These are phyloP conservation scores for Gopherus evgoodei DNA, from an alignment of 2,113 vertebrate species.

Conservation along the genomic window DNA sequence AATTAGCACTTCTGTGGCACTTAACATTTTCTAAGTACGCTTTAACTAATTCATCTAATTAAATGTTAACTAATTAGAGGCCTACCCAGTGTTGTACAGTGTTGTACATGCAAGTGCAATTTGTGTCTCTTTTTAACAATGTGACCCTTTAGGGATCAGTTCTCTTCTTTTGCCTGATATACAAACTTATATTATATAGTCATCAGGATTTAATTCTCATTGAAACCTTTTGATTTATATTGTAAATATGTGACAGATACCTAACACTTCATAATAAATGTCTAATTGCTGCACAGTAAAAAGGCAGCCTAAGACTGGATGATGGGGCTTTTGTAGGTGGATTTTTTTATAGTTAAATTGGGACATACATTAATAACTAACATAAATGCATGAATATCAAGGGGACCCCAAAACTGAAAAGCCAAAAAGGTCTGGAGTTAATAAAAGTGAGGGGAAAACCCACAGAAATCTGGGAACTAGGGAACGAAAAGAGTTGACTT, in stretches of 20 bases:
- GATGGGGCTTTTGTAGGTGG: background rate
- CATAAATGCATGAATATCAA: background rate
- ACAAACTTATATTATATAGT: background rate
- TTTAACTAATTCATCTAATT: background rate
- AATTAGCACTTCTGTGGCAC: background rate
- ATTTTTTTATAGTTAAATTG: conserved; percentile 1
- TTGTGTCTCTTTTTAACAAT: background rate
- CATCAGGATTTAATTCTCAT: background rate
- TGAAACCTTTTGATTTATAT: background rate
- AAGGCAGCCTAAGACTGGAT: background rate
- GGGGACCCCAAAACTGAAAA: background rate
- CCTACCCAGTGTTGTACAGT: background rate
- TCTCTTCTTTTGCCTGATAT: background rate
- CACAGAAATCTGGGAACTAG: background rate
- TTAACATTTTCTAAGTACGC: background rate
- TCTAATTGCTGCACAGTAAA: background rate
- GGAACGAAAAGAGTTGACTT: background rate
- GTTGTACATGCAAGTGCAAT: background rate
- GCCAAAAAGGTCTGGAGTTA: background rate
- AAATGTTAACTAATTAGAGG: background rate
- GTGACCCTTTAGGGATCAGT: background rate
- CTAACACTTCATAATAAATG: background rate
- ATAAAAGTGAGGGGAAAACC: background rate
- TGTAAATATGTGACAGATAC: background rate
- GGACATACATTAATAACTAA: background rate